These are phyloP conservation scores for Lophotriccus pileatus DNA, from an alignment of 2,797 vertebrate genomes.

Conservation along the genomic window DNA sequence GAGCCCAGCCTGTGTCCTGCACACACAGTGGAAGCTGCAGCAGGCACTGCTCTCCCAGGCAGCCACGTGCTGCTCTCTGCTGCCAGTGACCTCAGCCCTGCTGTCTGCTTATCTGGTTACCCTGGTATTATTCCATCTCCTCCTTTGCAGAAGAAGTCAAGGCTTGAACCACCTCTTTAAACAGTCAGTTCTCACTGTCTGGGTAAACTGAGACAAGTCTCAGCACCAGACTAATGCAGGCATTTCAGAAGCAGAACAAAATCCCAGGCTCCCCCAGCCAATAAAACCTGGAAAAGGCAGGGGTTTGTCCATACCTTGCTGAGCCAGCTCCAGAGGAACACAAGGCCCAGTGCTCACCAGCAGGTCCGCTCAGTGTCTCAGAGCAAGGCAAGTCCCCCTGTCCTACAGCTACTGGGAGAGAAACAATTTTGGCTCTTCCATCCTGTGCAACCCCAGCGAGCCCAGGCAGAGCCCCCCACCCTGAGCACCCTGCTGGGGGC, in stretches of 20 bases:
- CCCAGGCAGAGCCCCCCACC: not conserved
- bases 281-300: not conserved
- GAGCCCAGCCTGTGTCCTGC: not conserved
- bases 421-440: not conserved
- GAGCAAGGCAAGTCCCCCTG: not conserved
- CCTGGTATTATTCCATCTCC: not conserved
- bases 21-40: not conserved
- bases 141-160: not conserved
- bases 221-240: not conserved
- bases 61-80: not conserved
- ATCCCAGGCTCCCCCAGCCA: not conserved
- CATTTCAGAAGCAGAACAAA: not conserved
- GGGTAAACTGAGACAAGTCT: not conserved
- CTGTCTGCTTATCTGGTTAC: not conserved
- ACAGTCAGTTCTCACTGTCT: not conserved
- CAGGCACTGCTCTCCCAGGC: not conserved
- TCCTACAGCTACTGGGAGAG: not conserved
- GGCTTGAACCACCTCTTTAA: not conserved
- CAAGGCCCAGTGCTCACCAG: not conserved
- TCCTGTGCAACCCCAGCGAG: not conserved
- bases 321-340: not conserved
- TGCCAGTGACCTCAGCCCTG: not conserved
- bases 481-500: rapidly evolving
- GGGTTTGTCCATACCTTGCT: not conserved
- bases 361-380: not conserved